Evolutionary conservation across 2,797 vertebrate species (phyloP).

Genomic region (Danio jaintianensis): DNA sequence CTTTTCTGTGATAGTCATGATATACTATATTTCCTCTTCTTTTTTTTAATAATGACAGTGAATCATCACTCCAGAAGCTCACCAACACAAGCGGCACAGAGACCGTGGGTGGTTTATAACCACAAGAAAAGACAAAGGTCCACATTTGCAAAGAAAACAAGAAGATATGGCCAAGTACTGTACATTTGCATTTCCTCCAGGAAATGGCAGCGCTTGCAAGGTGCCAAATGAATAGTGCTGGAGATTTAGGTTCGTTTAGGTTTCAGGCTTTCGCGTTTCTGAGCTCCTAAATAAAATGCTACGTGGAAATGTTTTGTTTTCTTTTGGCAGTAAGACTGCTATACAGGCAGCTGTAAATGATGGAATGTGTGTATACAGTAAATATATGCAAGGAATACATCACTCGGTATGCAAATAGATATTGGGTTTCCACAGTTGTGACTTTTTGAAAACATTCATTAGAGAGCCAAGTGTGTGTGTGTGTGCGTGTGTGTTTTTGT

Average conservation of each 20-base stretch:
- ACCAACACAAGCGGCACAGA: neutral
- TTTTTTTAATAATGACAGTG: neutral
- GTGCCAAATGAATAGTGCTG: neutral
- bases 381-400: neutral
- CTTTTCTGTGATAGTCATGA: neutral
- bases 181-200: slow-evolving; percentile 19
- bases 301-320: neutral
- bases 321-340: neutral
- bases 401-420: neutral
- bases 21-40: neutral
- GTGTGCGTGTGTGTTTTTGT: too few relatives aligned
- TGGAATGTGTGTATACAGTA: neutral
- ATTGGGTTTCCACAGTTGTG: neutral
- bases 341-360: neutral
- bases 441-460: neutral
- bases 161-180: slow-evolving; percentile 17
- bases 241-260: neutral
- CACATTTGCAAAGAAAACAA: slow-evolving; percentile 16
- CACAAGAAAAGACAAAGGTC: neutral
- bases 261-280: neutral
- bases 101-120: neutral
- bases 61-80: neutral
- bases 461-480: too few relatives aligned
- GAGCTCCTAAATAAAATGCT: neutral
- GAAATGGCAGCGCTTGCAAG: neutral